phyloP scores from a whole-genome alignment of 2,113 vertebrate genomes.

The Crotalus viridis region DNA sequence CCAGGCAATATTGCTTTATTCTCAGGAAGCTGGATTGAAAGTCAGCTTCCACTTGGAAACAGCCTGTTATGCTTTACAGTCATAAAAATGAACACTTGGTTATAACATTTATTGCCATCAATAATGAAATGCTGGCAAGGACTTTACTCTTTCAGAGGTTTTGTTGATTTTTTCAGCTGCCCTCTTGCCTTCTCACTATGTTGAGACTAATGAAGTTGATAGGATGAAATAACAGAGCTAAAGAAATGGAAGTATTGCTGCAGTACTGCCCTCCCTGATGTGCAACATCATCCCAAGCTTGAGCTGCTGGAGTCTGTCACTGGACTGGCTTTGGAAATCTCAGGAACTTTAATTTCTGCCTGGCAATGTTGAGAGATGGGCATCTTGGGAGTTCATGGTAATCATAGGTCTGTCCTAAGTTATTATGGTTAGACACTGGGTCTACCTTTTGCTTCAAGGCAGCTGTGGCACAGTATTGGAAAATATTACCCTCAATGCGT shows the following conservation, averaged over 20 bases:
- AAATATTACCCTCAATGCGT: neutral
- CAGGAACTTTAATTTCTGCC: neutral
- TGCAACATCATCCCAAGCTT: neutral
- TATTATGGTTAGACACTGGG: neutral
- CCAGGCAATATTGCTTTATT: slow-evolving; percentile 55
- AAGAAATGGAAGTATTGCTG: neutral
- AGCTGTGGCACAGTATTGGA: neutral
- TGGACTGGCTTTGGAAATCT: neutral
- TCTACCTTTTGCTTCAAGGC: neutral
- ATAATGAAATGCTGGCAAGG: slow-evolving; percentile 49
- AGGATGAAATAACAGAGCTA: neutral
- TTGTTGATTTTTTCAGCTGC: slow-evolving; percentile 20
- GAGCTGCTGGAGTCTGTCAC: neutral
- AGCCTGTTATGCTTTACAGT: slow-evolving; percentile 45
- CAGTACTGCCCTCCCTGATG: neutral
- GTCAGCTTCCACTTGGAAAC: slow-evolving; percentile 30
- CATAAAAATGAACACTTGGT: slow-evolving; percentile 47
- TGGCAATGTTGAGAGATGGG: neutral
- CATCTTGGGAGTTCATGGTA: neutral
- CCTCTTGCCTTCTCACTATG: slow-evolving; percentile 23
- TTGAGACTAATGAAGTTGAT: neutral
- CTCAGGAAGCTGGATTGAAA: slow-evolving; percentile 32
- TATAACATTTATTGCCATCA: slow-evolving; percentile 48
- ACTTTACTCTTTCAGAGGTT: slow-evolving; percentile 8
- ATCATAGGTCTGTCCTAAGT: neutral